Evolutionary conservation across 2,113 vertebrate genomes (phyloP), one percentile per base, ranked within the genome.

Genomic region (Stigmatopora nigra): DNA sequence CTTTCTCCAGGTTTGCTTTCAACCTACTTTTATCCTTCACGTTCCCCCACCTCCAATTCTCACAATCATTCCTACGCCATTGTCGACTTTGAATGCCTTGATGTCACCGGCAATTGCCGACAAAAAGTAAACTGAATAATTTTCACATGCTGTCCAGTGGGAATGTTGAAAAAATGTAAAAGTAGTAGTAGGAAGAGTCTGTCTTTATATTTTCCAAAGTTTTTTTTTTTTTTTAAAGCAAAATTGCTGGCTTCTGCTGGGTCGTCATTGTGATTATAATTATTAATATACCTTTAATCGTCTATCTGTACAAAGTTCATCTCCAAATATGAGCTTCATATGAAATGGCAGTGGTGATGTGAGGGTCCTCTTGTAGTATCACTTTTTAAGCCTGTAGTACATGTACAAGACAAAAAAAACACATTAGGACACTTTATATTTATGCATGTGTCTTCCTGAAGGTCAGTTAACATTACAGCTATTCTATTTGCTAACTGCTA

Each of bases 291-390:
- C 67, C 79, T 66, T 31, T 63, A 72, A 71, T 65, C 75, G 70
- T 75, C 62, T 85, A 75, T 79, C 76, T 84, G 83, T 85, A 82
- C 78, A 88, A 84, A 87, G 82, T 90, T 90, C 87, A 76, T 85
- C 80, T 88, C 87, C 76, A 85, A 86, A 82, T 61, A 83, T 78
- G 85, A 86, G 83, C 67, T 92, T 89, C 77, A 68, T 78, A 88
- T 88, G 71, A 88, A 91, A 94, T 92, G 94, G 94, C 94, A 95
- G 93, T 94, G 91, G 90, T 93, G 92, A 92, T 88, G 82, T 87
- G 91, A 91, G 91, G 84, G 89, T 93, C 91, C 88, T 91, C 87
- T 79, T 89, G 86, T 84, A 86, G 84, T 70, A 84, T 85, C 70
- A 87, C 46, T n/a, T 45, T 77, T 91, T 93, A 95, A 88, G 92